Base-by-base conservation (phyloP, 2,113 vertebrate genomes). In the Podarcis muralis region DNA sequence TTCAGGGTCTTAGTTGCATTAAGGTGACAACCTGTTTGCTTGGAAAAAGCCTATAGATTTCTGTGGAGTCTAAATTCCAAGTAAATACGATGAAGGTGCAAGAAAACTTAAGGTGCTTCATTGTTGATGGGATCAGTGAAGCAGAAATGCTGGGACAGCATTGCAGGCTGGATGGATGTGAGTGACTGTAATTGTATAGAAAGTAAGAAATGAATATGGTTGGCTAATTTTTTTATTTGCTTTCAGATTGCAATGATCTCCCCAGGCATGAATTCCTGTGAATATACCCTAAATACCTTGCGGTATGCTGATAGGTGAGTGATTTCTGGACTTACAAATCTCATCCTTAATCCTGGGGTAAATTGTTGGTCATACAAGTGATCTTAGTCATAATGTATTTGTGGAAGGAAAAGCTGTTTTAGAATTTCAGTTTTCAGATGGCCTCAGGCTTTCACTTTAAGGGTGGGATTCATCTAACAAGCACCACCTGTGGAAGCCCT, bases 241-340 rank as follows among this genome's bases (percentile, higher is more conserved):
- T 94, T 94, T 66, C 95, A 99, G 99, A 99, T 99, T 93, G 98
- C 99, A 30, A 99, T 99, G 99, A 98, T 99, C 92, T 99, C 99
- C 81, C 99, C 99, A 22, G 98, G 98, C 86, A 98, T 99, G 97
- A 94, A 92, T 90, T 99, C 98, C 7, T 99, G 98, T 90, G 99
- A 99, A 89, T 99, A 99, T 85, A 98, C 99, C 20, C 96, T 99
- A 94, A 99, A 99, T 93, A 99, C 99, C 0, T 96, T 99, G 90
- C 97, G 99, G 94, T 99, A 99, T 0, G 98, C 99, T 89, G 98
- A 99, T 98, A 98, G 99, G 99, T 99, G 97, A 92, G 81, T 82
- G 57, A 69, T 76, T 91, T 90, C 87, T 88, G 32, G 16, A 57
- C 35, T 84, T 89, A 20, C 2, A n/a, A 30, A 77, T 59, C 4